phyloP scores from a whole-genome alignment of 2,888 invertebrate species.

The Cinara cedri region DNA sequence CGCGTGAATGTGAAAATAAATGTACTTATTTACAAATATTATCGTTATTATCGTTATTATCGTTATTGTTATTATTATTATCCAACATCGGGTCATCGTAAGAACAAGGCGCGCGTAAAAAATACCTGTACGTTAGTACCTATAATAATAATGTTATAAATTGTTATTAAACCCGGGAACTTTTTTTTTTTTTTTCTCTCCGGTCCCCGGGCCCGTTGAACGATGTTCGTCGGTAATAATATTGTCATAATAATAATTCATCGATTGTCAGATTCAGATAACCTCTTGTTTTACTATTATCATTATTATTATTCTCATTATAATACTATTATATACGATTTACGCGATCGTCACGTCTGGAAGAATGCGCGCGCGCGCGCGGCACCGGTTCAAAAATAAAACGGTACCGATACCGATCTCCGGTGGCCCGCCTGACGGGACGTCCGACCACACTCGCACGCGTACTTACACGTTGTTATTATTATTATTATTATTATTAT shows the following conservation, averaged over 20 bases:
- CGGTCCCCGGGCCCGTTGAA: not conserved
- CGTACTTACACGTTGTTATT: not conserved
- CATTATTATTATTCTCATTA: conserved; percentile 7
- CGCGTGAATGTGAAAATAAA: not conserved
- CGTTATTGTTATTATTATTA: too few relatives aligned
- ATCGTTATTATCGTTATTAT: too few relatives aligned
- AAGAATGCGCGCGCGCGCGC: not conserved
- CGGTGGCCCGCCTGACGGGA: conserved; percentile 43
- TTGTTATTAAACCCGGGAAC: too few relatives aligned
- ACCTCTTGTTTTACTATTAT: conserved; percentile 21
- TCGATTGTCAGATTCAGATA: conserved; percentile 30
- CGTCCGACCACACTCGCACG: not conserved
- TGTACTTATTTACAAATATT: not conserved
- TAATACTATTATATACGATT: not conserved
- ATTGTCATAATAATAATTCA: conserved; percentile 26
- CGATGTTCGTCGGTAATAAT: conserved; percentile 26
- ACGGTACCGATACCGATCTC: conserved; percentile 39
- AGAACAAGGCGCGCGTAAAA: not conserved
- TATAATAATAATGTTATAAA: too few relatives aligned
- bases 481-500: not conserved
- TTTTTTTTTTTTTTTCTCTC: not conserved
- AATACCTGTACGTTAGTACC: too few relatives aligned
- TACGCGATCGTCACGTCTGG: conserved; percentile 12
- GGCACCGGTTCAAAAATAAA: conserved; percentile 13
- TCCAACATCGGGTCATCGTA: not conserved